phyloP scores from a whole-genome alignment of 2,113 vertebrate species.

The Antennarius striatus region DNA sequence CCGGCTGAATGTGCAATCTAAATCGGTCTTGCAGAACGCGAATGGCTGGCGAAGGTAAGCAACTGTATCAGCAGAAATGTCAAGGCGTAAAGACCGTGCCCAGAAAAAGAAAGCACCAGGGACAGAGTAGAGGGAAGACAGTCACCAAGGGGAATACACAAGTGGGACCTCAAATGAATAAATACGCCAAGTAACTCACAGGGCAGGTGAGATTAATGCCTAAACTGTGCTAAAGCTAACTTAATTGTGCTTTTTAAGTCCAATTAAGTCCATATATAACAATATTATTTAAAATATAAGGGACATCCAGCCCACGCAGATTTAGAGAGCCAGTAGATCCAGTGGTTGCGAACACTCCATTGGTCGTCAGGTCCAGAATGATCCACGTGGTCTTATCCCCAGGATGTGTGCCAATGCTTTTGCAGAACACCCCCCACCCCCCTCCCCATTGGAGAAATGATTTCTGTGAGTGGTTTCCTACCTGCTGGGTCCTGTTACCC shows the following conservation, averaged over 20 bases:
- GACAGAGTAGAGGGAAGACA: neutral
- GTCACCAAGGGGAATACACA: conserved; percentile 34
- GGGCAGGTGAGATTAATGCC: conserved; percentile 29
- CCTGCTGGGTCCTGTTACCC: no score
- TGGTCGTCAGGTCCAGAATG: no score
- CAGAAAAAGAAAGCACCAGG: neutral
- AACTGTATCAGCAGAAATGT: conserved; percentile 5
- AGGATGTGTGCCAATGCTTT: no score
- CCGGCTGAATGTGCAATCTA: conserved; percentile 24
- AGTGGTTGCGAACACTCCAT: no score
- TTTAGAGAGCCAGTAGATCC: no score
- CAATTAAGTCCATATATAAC: no score
- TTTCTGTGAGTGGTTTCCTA: no score
- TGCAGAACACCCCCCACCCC: no score
- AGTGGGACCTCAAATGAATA: conserved; percentile 36
- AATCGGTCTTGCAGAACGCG: conserved; percentile 36
- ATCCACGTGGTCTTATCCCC: no score
- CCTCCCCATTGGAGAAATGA: no score
- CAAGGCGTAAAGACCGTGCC: neutral
- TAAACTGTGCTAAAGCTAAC: conserved; percentile 41
- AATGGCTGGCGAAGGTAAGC: conserved; percentile 28
- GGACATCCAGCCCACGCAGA: no score
- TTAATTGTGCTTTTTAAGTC: conserved; percentile 23
- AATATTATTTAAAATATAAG: no score
- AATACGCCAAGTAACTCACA: conserved; percentile 19